These are phyloP conservation scores for Cryptophagus acutangulus DNA, from an alignment of 2,888 invertebrate species.

Conservation along the genomic window DNA sequence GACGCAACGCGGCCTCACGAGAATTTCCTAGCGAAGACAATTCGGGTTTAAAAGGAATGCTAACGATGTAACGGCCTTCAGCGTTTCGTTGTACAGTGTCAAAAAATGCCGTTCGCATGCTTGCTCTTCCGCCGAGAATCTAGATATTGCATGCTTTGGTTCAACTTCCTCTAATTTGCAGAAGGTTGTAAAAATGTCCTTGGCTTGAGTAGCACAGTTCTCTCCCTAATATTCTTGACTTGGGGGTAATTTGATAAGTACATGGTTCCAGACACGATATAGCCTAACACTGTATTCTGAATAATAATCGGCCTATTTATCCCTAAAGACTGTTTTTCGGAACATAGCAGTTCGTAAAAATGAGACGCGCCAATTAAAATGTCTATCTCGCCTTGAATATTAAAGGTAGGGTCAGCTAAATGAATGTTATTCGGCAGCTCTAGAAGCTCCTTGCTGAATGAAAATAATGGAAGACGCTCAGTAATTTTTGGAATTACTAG, in stretches of 20 bases:
- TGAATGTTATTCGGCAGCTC: too few relatives aligned
- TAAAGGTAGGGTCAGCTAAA: too few relatives aligned
- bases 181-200: conserved; percentile 6
- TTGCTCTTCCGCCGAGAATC: conserved; percentile 19
- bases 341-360: too few relatives aligned
- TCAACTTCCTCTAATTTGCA: conserved; percentile 13
- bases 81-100: not conserved
- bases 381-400: too few relatives aligned
- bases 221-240: too few relatives aligned
- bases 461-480: too few relatives aligned
- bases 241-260: too few relatives aligned
- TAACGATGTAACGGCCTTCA: conserved; percentile 20
- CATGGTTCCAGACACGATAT: too few relatives aligned
- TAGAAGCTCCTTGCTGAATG: too few relatives aligned
- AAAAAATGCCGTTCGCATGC: conserved; percentile 22
- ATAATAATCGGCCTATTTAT: not conserved
- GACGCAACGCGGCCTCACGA: conserved; percentile 7
- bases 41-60: conserved; percentile 15
- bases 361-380: too few relatives aligned
- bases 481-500: too few relatives aligned
- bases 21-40: conserved; percentile 15
- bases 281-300: conserved; percentile 5
- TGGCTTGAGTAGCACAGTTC: not conserved
- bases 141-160: not conserved
- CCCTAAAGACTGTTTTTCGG: too few relatives aligned